phyloP scores from a whole-genome alignment of 2,888 invertebrate genomes.

The Myopa tessellatipennis region DNA sequence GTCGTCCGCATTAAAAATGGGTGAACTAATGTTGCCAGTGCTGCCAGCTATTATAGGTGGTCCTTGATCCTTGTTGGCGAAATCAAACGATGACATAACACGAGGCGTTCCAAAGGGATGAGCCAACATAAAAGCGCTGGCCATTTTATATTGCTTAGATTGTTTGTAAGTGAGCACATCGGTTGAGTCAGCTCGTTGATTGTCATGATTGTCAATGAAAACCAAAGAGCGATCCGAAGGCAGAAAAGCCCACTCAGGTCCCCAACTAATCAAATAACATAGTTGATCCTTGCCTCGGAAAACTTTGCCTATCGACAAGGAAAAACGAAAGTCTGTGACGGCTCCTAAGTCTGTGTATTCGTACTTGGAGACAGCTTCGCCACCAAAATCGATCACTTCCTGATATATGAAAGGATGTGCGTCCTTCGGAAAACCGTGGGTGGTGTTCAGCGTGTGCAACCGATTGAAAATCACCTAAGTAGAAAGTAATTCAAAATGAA shows the following conservation, averaged over 20 bases:
- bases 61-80: slow-evolving; percentile 73
- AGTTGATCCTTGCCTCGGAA: slow-evolving; percentile 74
- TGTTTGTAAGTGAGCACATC: slow-evolving; percentile 77
- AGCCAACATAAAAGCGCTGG: slow-evolving; percentile 89
- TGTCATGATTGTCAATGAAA: slow-evolving; percentile 95
- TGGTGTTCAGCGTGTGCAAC: slow-evolving; percentile 73
- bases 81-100: slow-evolving; percentile 88
- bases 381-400: slow-evolving; percentile 80
- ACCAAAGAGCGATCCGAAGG: slow-evolving; percentile 74
- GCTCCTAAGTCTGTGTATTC: slow-evolving; percentile 71
- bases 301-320: slow-evolving; percentile 69
- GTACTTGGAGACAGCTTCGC: slow-evolving; percentile 68
- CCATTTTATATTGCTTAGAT: slow-evolving; percentile 79
- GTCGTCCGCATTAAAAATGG: slow-evolving; percentile 75
- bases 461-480: slow-evolving; percentile 69
- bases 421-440: slow-evolving; percentile 74
- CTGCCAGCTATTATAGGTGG: slow-evolving; percentile 74
- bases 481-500: slow-evolving; percentile 69
- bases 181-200: slow-evolving; percentile 78
- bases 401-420: slow-evolving; percentile 78
- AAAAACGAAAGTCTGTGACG: slow-evolving; percentile 80
- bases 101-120: slow-evolving; percentile 84
- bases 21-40: slow-evolving; percentile 73
- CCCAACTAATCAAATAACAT: slow-evolving; percentile 76
- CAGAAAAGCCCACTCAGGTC: slow-evolving; percentile 76